Conservation (phyloP, 2,888 invertebrate species). For the Charanyca ferruginea region DNA sequence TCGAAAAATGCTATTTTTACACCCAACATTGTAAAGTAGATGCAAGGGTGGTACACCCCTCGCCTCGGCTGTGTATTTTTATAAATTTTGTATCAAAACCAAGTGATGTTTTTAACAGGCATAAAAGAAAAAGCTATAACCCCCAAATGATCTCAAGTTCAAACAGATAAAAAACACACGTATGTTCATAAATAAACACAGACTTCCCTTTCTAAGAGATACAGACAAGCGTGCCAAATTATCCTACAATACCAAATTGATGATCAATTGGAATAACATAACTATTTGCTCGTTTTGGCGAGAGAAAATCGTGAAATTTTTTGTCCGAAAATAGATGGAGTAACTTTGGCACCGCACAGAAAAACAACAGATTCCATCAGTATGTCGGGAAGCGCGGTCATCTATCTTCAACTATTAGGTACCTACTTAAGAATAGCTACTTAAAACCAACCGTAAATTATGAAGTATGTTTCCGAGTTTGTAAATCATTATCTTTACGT, state of each 20-base stretch:
- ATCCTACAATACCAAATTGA: conserved; percentile 52
- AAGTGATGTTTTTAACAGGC: conserved; percentile 34
- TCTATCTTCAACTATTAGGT: conserved; percentile 21
- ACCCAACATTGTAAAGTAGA: conserved; percentile 8
- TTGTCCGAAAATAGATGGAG: conserved; percentile 57
- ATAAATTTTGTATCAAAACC: conserved; percentile 20
- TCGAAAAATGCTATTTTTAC: conserved; percentile 33
- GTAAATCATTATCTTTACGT: conserved; percentile 79
- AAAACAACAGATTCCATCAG: conserved; percentile 56
- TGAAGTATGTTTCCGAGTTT: conserved; percentile 69
- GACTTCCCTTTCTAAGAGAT: conserved; percentile 33
- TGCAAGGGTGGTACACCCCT: conserved; percentile 25
- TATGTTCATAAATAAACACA: conserved; percentile 33
- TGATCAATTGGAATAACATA: conserved; percentile 54
- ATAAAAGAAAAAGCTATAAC: background rate
- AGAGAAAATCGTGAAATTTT: conserved; percentile 48
- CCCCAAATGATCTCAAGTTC: conserved; percentile 5
- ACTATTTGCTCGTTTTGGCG: conserved; percentile 39
- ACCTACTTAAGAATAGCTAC: conserved; percentile 34
- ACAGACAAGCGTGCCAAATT: conserved; percentile 50
- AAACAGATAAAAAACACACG: conserved; percentile 18
- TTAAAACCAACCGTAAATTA: conserved; percentile 58
- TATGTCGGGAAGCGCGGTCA: conserved; percentile 56
- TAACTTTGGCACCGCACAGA: conserved; percentile 52
- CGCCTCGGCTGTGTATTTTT: conserved; percentile 24